Conservation (phyloP, 2,113 vertebrate species). For the Brachypteracias leptosomus region DNA sequence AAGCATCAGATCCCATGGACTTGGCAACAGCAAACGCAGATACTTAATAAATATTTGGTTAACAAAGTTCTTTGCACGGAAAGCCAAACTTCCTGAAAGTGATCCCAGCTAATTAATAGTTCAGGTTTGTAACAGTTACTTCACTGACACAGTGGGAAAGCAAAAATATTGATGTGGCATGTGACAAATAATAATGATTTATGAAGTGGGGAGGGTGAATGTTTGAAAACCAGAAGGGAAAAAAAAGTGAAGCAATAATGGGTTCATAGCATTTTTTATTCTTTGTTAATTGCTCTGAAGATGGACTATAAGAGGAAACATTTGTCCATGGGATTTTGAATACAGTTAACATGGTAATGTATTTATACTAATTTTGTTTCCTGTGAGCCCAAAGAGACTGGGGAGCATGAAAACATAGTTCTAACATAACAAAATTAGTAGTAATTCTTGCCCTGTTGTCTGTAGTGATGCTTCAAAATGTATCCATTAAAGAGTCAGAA, state of each 20-base stretch:
- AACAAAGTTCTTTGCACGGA: neutral
- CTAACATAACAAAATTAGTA: constrained; percentile 85
- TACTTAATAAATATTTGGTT: neutral
- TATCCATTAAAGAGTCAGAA: constrained; percentile 76
- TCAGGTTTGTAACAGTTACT: neutral
- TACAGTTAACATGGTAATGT: constrained; percentile 82
- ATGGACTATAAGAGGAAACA: constrained; percentile 59
- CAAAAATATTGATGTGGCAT: neutral
- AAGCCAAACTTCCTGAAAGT: neutral
- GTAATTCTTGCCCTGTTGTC: constrained; percentile 83
- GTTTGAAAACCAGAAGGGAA: neutral
- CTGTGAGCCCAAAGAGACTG: constrained; percentile 73
- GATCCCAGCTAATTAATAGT: neutral
- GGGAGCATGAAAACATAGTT: constrained; percentile 55
- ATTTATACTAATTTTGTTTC: constrained; percentile 89
- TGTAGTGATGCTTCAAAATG: constrained; percentile 96
- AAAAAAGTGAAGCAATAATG: neutral
- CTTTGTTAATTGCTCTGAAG: neutral
- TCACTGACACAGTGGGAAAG: neutral
- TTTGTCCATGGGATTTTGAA: constrained; percentile 86
- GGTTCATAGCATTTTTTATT: constrained; percentile 4
- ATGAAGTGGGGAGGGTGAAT: neutral
- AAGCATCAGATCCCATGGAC: constrained; percentile 94
- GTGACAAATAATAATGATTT: neutral
- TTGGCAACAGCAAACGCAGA: constrained; percentile 18